These are phyloP conservation scores for Arrhopalites spinosus DNA, from an alignment of 2,888 invertebrate genomes.

Conservation along the genomic window DNA sequence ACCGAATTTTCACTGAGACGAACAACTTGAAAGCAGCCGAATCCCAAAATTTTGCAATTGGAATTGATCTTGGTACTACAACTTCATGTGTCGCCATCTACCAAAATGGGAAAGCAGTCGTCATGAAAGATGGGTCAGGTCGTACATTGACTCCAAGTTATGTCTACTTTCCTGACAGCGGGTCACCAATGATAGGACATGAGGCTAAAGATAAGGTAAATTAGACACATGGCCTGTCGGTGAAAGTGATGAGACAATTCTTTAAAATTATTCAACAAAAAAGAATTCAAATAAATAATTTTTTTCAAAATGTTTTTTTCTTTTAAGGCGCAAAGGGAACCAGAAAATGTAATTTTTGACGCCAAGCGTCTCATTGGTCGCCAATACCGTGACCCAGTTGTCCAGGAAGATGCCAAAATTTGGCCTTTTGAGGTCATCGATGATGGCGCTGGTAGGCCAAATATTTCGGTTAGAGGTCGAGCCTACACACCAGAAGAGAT, in stretches of 20 bases:
- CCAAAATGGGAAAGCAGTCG: background rate
- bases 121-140: background rate
- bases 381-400: background rate
- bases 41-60: background rate
- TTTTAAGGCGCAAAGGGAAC: background rate
- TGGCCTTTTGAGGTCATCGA: constrained; percentile 13
- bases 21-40: no score
- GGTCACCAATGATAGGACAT: background rate
- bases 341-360: constrained; percentile 5
- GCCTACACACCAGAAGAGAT: background rate
- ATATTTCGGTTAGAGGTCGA: background rate
- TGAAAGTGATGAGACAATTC: no score
- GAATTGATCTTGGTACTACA: constrained; percentile 17
- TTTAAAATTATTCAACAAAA: no score
- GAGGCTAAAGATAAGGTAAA: constrained; percentile 6
- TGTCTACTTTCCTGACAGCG: background rate
- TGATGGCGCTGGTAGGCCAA: background rate
- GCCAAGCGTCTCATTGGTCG: constrained; percentile 8
- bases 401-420: background rate
- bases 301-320: no score
- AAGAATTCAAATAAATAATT: no score
- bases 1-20: no score
- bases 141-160: background rate
- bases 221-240: no score
- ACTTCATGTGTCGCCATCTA: constrained; percentile 2